Evolutionary conservation across 2,797 vertebrate species (phyloP).

Genomic region (Ctenopoma kingsleyae): DNA sequence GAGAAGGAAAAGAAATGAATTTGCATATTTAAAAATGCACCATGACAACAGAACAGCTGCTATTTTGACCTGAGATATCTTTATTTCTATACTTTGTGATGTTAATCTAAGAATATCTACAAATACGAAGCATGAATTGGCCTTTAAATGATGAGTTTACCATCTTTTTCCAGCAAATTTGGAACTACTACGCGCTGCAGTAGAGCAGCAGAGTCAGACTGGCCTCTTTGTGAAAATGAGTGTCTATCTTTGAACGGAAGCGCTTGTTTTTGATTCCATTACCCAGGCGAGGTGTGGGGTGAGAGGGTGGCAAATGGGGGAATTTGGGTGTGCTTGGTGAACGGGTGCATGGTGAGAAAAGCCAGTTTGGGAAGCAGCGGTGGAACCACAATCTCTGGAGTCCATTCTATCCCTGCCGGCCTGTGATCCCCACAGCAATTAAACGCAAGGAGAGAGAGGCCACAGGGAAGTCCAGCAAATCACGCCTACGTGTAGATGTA

Average conservation of each 20-base stretch:
- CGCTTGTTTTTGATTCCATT: constrained; percentile 71
- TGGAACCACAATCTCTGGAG: constrained; percentile 85
- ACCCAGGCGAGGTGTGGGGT: constrained; percentile 65
- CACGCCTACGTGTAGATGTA: constrained; percentile 69
- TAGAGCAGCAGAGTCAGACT: constrained; percentile 27
- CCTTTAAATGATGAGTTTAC: constrained; percentile 5
- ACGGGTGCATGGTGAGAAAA: constrained; percentile 76
- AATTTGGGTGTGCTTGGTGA: constrained; percentile 70
- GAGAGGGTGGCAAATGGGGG: constrained; percentile 78
- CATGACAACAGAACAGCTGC: too few relatives aligned
- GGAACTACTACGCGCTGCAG: constrained; percentile 23
- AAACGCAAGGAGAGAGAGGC: constrained; percentile 62
- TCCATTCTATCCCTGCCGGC: constrained; percentile 77
- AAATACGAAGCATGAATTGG: background rate
- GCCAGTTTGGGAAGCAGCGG: constrained; percentile 78
- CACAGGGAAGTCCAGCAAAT: constrained; percentile 71
- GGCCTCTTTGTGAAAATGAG: constrained; percentile 38
- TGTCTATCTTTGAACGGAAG: constrained; percentile 54
- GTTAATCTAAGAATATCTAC: background rate
- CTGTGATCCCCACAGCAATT: constrained; percentile 77
- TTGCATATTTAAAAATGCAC: too few relatives aligned
- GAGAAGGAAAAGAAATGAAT: background rate
- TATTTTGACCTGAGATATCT: too few relatives aligned
- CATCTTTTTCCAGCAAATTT: constrained; percentile 20
- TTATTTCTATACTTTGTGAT: too few relatives aligned